Evolutionary conservation across 2,113 vertebrate genomes (phyloP), one percentile per base, ranked within the genome.

Genomic region (Paramisgurnus dabryanus): DNA sequence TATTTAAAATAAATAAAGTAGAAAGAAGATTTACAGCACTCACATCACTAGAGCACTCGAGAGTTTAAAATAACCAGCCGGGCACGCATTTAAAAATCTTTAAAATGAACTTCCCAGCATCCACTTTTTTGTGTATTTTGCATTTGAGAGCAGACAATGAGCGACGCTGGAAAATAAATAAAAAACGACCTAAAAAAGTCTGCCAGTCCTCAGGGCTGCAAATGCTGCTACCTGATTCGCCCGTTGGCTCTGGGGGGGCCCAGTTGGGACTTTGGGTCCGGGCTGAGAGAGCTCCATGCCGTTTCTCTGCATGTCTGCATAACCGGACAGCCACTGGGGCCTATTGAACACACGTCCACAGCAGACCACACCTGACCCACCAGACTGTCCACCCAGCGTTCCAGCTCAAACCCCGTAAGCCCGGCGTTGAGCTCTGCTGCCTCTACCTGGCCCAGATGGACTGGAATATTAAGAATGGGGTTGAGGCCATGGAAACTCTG

Each of bases 401-500:
- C 97, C 71, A 99, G 92, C 18, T 88, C 90, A 0, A 89, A 0
- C 2, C 96, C 95, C 0, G 93, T 88, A 0, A 95, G 91, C 0
- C 85, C 96, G 0, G 97, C 96, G 0, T 95, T 96, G 87, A 91
- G 92, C 84, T 93, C 91, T 3, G 96, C 95, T 87, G 95, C 95
- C 79, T 98, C 97, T 81, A 94, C 83, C 7, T 93, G 94, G 3
- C 92, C 91, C 0, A 95, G 88, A 47, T 90, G 94, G 76, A 97
- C 82, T 0, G 96, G 97, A 86, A 98, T 93, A 85, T 96, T 97
- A 49, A 99, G 93, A 43, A 98, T 94, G 0, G 96, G 95, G 88
- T 98, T 99, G 81, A 99, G 93, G 78, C 97, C 95, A 65, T 98
- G 97, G 92, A 99, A 99, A 76, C 96, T 99, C 92, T 99, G 97